Conservation (phyloP, 2,797 vertebrate genomes). For the Avahi laniger region DNA sequence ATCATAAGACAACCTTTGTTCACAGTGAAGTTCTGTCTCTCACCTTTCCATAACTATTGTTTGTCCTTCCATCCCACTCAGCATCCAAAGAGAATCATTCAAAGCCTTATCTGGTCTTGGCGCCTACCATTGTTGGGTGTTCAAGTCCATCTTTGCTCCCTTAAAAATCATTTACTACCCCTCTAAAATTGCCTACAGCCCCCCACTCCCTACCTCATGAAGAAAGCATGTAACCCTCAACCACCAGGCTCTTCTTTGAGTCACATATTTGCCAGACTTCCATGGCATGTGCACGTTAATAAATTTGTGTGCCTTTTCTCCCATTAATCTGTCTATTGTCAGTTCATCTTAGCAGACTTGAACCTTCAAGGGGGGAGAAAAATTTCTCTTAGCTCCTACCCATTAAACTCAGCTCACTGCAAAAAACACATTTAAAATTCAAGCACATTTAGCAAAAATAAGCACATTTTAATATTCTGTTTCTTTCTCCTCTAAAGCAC, state of each 20-base stretch:
- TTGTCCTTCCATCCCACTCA: neutral
- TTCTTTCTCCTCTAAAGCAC: conserved; percentile 25
- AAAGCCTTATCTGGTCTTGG: neutral
- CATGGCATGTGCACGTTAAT: neutral
- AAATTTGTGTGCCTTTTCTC: neutral
- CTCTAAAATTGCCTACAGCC: neutral
- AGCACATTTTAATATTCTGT: conserved; percentile 26
- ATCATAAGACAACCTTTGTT: neutral
- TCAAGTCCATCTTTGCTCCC: neutral
- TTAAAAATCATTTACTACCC: neutral
- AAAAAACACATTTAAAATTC: conserved; percentile 51
- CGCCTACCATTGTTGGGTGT: neutral
- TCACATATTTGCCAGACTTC: neutral
- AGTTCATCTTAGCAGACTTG: neutral
- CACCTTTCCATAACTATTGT: neutral
- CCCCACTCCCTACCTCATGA: neutral
- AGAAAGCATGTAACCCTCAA: neutral
- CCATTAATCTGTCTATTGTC: neutral
- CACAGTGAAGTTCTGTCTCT: neutral
- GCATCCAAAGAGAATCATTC: neutral
- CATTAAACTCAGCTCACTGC: neutral
- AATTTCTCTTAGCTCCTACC: neutral
- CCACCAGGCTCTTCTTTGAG: neutral
- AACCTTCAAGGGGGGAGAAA: neutral
- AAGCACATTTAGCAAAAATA: conserved; percentile 45